Conservation (phyloP, 2,888 invertebrate genomes). For the Lottia gigantea region DNA sequence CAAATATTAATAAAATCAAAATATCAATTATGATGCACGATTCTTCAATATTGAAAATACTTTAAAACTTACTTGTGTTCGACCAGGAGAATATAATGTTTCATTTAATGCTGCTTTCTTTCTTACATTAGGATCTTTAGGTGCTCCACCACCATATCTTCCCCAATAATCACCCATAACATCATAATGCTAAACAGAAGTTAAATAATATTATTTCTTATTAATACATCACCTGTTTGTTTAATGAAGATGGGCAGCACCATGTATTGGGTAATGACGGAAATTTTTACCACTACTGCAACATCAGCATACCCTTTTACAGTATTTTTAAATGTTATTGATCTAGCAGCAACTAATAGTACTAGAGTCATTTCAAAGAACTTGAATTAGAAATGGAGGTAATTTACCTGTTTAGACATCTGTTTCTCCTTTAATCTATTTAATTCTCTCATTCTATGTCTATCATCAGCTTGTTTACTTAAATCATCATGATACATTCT, state of each 20-base stretch:
- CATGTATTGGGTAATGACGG: too few relatives aligned
- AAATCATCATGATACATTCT: conserved; percentile 43
- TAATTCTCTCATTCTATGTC: conserved; percentile 35
- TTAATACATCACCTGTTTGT: not conserved
- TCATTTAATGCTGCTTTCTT: conserved; percentile 35
- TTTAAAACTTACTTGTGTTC: not conserved
- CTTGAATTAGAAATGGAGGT: too few relatives aligned
- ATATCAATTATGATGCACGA: too few relatives aligned
- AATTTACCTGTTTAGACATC: conserved; percentile 39
- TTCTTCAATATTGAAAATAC: too few relatives aligned
- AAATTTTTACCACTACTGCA: too few relatives aligned
- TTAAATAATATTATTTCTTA: not conserved
- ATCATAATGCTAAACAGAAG: conserved; percentile 38
- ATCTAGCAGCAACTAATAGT: too few relatives aligned
- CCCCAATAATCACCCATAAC: conserved; percentile 43
- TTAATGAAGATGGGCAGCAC: too few relatives aligned
- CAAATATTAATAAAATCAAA: too few relatives aligned
- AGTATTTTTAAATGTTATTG: too few relatives aligned
- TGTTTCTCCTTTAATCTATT: conserved; percentile 47
- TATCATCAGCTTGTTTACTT: conserved; percentile 41
- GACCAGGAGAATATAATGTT: conserved; percentile 27
- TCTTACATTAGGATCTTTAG: conserved; percentile 31
- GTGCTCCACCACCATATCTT: conserved; percentile 50
- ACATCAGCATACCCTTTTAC: too few relatives aligned
- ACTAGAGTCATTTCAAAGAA: too few relatives aligned